Conservation (phyloP, 1,140 invertebrate genomes). For the Samia ricini region DNA sequence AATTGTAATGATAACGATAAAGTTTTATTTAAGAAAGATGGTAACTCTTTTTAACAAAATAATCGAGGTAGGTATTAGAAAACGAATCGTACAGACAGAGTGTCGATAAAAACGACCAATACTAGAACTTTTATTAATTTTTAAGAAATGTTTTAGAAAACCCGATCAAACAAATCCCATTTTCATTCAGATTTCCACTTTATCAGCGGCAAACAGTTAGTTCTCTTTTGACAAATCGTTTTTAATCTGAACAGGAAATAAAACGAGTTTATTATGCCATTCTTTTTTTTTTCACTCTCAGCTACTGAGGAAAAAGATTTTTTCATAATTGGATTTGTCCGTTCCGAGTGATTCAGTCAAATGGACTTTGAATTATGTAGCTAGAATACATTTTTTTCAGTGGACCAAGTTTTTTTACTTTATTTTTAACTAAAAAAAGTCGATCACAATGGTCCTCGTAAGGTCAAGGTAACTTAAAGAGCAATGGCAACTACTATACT, state of each 20-base stretch:
- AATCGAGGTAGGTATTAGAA: no score
- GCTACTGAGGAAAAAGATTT: constrained; percentile 23
- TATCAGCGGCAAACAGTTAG: constrained; percentile 25
- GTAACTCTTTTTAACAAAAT: no score
- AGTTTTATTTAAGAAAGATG: no score
- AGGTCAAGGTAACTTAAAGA: no score
- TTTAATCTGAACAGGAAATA: constrained; percentile 28
- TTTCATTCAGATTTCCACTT: constrained; percentile 19
- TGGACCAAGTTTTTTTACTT: neutral
- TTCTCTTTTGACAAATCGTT: constrained; percentile 30
- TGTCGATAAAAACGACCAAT: no score
- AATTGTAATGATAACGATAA: no score
- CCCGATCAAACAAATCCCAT: constrained; percentile 12
- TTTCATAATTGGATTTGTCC: constrained; percentile 30
- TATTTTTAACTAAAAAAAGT: no score
- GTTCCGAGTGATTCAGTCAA: constrained; percentile 15
- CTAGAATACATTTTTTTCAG: neutral
- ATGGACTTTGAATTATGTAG: neutral
- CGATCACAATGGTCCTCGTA: no score
- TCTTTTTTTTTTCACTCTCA: constrained; percentile 13
- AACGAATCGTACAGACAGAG: no score
- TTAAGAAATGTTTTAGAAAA: neutral
- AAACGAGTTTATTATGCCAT: constrained; percentile 19
- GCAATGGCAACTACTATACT: no score
- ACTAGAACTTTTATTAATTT: no score